phyloP scores from a whole-genome alignment of 2,113 vertebrate genomes.

The Hoplias malabaricus region DNA sequence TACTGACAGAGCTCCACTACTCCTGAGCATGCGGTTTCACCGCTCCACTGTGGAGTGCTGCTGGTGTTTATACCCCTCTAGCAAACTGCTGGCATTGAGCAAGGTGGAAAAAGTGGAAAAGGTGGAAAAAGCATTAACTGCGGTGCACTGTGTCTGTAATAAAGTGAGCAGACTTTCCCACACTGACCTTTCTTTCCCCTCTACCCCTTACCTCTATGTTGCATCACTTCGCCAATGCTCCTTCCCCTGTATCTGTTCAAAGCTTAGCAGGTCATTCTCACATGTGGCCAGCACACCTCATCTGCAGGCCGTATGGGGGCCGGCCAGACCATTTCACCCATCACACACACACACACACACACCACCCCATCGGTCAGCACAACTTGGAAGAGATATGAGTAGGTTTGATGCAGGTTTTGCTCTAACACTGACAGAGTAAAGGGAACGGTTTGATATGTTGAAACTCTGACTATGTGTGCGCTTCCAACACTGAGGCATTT shows the following conservation, averaged over 20 bases:
- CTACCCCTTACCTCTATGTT: not conserved
- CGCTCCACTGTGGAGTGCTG: no score
- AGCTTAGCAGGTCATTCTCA: conserved; percentile 38
- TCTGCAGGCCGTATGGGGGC: conserved; percentile 33
- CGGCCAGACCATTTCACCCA: conserved; percentile 24
- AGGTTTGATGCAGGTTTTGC: conserved; percentile 26
- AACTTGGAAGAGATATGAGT: conserved; percentile 22
- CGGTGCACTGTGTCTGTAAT: not conserved
- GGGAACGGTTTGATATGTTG: conserved; percentile 9
- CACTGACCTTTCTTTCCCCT: conserved; percentile 2
- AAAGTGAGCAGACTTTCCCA: not conserved
- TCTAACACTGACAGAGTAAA: not conserved
- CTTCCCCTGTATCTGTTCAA: conserved; percentile 23
- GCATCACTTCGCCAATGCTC: conserved; percentile 5
- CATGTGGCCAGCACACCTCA: conserved; percentile 46
- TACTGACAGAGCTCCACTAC: no score
- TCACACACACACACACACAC: conserved; percentile 26
- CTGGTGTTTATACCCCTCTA: no score
- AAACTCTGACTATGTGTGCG: conserved; percentile 17
- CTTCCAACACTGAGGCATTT: conserved; percentile 7
- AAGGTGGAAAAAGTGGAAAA: no score
- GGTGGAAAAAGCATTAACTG: not conserved
- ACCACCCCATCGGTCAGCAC: conserved; percentile 27
- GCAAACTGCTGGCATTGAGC: no score
- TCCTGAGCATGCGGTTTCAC: no score